Base-by-base conservation (phyloP, 1,140 invertebrate genomes). In the Pseudomyrmex cubaensis region DNA sequence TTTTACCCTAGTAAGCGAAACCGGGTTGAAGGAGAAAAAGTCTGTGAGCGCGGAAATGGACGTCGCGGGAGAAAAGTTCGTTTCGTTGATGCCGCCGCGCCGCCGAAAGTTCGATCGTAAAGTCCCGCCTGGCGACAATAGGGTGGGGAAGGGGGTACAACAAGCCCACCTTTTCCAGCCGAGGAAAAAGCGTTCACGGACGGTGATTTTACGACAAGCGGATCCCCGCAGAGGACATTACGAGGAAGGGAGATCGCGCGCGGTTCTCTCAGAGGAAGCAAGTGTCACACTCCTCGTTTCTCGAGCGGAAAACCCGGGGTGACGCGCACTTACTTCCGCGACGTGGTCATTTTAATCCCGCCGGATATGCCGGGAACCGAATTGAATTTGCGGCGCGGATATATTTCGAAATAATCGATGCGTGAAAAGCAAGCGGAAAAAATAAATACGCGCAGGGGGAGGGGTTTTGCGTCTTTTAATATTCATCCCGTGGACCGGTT, bases 171-270 rank as follows among this genome's bases (percentile, higher is more conserved):
- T 13, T 35, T 35, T 52, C 63, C 50, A 77, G 25, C 2, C 61
- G 48, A 8, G 50, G 25, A 67, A 56, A 25, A 67, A 46, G 25
- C 13, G 46, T 44, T 44, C 74, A 52, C 48, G 61, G 25, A 54
- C 61, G 74, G 25, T 15, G 25, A 44, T 77, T 77, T 77, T 67
- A 67, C 75, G 62, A 67, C 62, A 9, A 69, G 62, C 61, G 25
- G 20, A 52, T 35, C 35, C 56, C 56, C 44, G 57, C 56, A 22
- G 13, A 12, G 70, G 35, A 9, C 70, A 20, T 73, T 73, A 46
- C 17, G 25, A 9, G 54, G 0, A 52, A 12, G 50, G 8, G 50
- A 52, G n/a, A 69, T 50, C 8, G 22, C 12, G 22, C 12, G 1
- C 3, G 13, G 3, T 25, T 25, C 5, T 35, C 35, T 35, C 35